Evolutionary conservation across 2,113 vertebrate species (phyloP), one percentile per base, ranked within the genome.

Genomic region (Tetrax tetrax): DNA sequence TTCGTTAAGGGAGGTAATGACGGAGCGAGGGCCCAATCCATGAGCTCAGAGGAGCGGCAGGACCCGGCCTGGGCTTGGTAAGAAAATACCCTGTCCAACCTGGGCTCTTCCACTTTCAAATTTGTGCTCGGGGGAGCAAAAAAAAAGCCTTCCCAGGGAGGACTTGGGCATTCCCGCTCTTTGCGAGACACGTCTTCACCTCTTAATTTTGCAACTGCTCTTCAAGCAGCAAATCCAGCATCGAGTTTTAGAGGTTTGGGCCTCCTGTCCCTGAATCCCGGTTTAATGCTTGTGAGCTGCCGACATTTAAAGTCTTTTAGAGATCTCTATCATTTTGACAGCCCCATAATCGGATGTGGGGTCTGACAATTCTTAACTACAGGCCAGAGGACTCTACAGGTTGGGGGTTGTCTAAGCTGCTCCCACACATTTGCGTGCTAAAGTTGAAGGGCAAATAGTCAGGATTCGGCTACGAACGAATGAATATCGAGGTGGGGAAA

Each of bases 41-140:
- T 7, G 0, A 45, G 45, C 63, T 43, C 20, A 1, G 47, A 29
- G 22, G 51, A 0, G 0, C 21, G 74, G n/a, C 70, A 63, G 57
- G 17, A 54, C 28, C 21, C 25, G 53, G 23, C 33, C 64, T 41
- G 29, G 31, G 11, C 48, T 37, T 16, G 14, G 14, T 8, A 41
- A 17, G 38, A 51, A 23, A 84, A 74, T 4, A 10, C 1, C 1
- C 23, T 6, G 47, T 24, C 29, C 20, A 15, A 61, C 7, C 72
- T 60, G 28, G 6, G 33, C n/a, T 59, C 37, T 75, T 37, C 41
- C n/a, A 43, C n/a, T 50, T 53, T 1, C 61, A 57, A 28, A 54
- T 51, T 12, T n/a, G 14, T 50, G 19, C 47, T 86, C 21, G 4
- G 50, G 16, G 68, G 16, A 87, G 24, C 13, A 68, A 72, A 50